phyloP scores from a whole-genome alignment of 2,888 invertebrate species.

The Mimumesa dahlbomi region DNA sequence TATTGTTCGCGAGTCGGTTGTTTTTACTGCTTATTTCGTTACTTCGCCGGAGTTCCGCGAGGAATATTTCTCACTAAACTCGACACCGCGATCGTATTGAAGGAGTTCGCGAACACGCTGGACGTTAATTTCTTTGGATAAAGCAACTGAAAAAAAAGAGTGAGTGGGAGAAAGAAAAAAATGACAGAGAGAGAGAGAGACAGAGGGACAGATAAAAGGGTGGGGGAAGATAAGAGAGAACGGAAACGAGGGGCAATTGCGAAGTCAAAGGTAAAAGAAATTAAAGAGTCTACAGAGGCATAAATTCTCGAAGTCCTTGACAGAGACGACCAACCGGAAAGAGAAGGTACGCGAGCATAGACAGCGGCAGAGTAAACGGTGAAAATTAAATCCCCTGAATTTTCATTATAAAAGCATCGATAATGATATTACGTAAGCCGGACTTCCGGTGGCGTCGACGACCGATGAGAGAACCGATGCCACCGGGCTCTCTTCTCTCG shows the following conservation, averaged over 20 bases:
- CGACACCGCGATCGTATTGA: too few relatives aligned
- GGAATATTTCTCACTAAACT: slow-evolving; percentile 20
- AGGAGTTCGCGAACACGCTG: too few relatives aligned
- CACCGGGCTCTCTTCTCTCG: too few relatives aligned
- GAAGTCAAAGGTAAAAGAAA: slow-evolving; percentile 29
- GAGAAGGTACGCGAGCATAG: not conserved
- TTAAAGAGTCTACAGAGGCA: slow-evolving; percentile 21
- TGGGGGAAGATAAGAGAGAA: too few relatives aligned
- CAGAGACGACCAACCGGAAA: not conserved
- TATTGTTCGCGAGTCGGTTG: too few relatives aligned
- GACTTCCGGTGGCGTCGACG: slow-evolving; percentile 29
- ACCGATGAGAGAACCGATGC: not conserved
- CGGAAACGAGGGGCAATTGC: not conserved
- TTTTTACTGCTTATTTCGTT: not conserved
- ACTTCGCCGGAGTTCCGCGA: not conserved
- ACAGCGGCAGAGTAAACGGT: slow-evolving; percentile 3
- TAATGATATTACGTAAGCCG: slow-evolving; percentile 53
- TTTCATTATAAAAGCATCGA: slow-evolving; percentile 57
- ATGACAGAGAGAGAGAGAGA: too few relatives aligned
- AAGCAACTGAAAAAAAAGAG: too few relatives aligned
- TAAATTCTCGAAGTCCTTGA: slow-evolving; percentile 16
- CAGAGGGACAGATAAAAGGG: not conserved
- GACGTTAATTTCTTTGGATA: slow-evolving; percentile 22
- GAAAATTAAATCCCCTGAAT: slow-evolving; percentile 30
- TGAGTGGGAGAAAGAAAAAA: too few relatives aligned